Evolutionary conservation across 2,113 vertebrate species (phyloP), one percentile per base, ranked within the genome.

Genomic region (Rhabdornis inornatus): DNA sequence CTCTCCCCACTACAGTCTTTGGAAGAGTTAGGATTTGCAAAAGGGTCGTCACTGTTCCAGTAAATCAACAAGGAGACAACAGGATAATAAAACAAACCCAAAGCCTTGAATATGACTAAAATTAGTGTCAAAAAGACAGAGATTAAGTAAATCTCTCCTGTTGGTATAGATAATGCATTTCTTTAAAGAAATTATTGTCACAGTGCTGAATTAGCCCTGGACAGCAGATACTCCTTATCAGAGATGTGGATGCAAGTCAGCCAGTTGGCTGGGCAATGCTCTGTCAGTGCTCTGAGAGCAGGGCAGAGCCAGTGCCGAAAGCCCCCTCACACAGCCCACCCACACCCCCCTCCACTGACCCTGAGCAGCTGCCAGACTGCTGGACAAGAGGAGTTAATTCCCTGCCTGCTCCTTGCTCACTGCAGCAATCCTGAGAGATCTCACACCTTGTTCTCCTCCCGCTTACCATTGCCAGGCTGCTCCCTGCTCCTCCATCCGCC

Each of bases 401-500:
- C 66, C 50, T 0, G 1, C 59, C 37, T 42, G 53, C 57, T 55
- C 53, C 66, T 31, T 14, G n/a, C 24, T 50, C 0, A 0, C 66
- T 39, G 63, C 37, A 28, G 68, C 69, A 39, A n/a, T 20, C 59
- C 56, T 13, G 22, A 37, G 57, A 59, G 17, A 31, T 33, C 25
- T 70, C 75, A 72, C 71, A 40, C 33, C 52, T 57, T 3, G 7
- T 31, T 45, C 50, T 68, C 14, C 45, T 24, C 28, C 22, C 47
- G 45, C 96, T 96, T 31, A 96, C 96, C 96, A 94, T 91, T 0
- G 11, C 79, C 42, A 18, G 70, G 60, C 14, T 2, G 3, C 15
- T 27, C 37, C 4, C 15, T 10, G 37, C 66, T 83, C 63, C 72
- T 84, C 35, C 61, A 59, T 20, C 11, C 75, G 7, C 37, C 9